phyloP scores from a whole-genome alignment of 37 sponge, comb jelly and placozoan species.

The Halisarca cf. caerulea region DNA sequence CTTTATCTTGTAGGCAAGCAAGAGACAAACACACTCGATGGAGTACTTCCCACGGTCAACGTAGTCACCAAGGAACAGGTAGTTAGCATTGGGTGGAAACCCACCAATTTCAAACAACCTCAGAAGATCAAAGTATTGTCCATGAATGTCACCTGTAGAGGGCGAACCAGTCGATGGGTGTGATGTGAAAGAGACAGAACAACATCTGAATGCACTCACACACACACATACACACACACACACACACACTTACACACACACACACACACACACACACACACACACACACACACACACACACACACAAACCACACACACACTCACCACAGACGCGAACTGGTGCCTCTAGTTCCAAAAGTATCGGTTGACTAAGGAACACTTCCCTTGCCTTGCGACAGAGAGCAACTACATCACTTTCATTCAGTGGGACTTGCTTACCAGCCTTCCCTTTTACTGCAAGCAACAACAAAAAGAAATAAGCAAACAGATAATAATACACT shows the following conservation, averaged over 20 bases:
- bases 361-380: constrained; percentile 89
- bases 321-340: constrained; percentile 80
- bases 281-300: background rate
- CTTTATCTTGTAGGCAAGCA: constrained; percentile 98
- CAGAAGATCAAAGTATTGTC: constrained; percentile 92
- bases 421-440: constrained; percentile 90
- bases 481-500: too few species aligned
- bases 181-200: too few species aligned
- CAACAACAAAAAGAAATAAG: background rate
- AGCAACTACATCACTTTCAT: constrained; percentile 73
- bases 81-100: constrained; percentile 94
- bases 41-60: constrained; percentile 94
- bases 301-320: constrained; percentile 16
- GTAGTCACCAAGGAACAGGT: constrained; percentile 94
- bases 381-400: constrained; percentile 87
- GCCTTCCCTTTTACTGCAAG: constrained; percentile 75
- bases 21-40: constrained; percentile 93
- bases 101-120: constrained; percentile 95
- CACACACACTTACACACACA: background rate
- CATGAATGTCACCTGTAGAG: constrained; percentile 87
- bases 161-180: too few species aligned
- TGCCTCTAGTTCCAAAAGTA: constrained; percentile 89
- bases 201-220: background rate
- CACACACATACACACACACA: background rate
- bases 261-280: background rate